phyloP scores from a whole-genome alignment of 2,797 vertebrate species.

The Triplophysa yarkandensis region DNA sequence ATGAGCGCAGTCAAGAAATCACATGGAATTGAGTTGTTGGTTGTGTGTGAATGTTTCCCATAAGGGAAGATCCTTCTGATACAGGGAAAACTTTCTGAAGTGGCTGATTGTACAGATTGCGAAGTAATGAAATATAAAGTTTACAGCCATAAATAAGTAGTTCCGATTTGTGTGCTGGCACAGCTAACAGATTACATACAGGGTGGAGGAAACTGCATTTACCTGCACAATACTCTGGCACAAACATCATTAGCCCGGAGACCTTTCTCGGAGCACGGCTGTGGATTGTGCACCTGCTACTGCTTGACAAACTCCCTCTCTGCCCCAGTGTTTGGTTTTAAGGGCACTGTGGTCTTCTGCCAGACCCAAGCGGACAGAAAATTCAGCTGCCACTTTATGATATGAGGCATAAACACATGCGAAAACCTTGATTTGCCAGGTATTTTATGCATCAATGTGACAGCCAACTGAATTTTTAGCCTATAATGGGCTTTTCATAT shows the following conservation, averaged over 20 bases:
- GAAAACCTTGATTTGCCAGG: slow-evolving; percentile 9
- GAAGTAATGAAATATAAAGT: slow-evolving; percentile 51
- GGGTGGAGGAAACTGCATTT: slow-evolving; percentile 36
- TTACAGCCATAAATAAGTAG: slow-evolving; percentile 52
- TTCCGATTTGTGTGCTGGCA: slow-evolving; percentile 47
- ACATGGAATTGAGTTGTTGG: slow-evolving; percentile 14
- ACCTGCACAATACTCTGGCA: slow-evolving; percentile 45
- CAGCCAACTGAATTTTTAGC: background rate
- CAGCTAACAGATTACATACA: slow-evolving; percentile 37
- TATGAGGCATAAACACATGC: slow-evolving; percentile 37
- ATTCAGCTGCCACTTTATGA: slow-evolving; percentile 36
- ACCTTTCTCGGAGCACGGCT: slow-evolving; percentile 30
- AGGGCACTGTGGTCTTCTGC: slow-evolving; percentile 42
- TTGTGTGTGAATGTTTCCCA: background rate
- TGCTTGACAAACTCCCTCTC: slow-evolving; percentile 36
- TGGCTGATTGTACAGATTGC: slow-evolving; percentile 55
- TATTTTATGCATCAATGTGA: slow-evolving; percentile 5
- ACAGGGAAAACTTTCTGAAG: background rate
- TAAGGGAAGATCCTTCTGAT: slow-evolving; percentile 32
- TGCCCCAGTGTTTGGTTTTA: slow-evolving; percentile 32
- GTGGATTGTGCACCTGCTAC: slow-evolving; percentile 38
- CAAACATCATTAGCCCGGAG: slow-evolving; percentile 47
- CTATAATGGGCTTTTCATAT: slow-evolving; percentile 22
- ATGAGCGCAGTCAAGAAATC: slow-evolving; percentile 41
- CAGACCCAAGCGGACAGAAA: slow-evolving; percentile 29